Conservation (phyloP, 2,888 invertebrate species). For the Acrobasis suavella region DNA sequence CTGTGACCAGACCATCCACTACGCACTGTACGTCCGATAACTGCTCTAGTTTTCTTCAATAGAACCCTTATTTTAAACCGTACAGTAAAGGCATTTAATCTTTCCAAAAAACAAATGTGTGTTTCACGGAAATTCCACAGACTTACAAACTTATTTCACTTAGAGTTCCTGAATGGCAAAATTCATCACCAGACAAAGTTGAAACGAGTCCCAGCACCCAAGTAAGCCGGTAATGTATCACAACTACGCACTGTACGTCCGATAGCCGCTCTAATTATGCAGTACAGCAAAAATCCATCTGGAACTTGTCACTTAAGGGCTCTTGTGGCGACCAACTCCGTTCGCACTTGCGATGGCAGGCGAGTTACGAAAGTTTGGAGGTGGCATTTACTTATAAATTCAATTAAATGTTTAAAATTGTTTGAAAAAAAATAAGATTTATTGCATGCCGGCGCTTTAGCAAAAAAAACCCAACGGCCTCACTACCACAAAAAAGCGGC, state of each 20-base stretch:
- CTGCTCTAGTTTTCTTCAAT: conserved; percentile 60
- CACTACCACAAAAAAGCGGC: no score
- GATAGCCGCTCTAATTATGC: conserved; percentile 66
- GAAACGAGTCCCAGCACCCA: conserved; percentile 7
- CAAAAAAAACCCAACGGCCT: no score
- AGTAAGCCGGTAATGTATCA: conserved; percentile 5
- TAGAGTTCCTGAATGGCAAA: conserved; percentile 23
- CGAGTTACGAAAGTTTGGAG: conserved; percentile 16
- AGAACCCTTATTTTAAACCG: no score
- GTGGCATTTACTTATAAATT: neutral
- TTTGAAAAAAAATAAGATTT: no score
- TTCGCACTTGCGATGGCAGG: conserved; percentile 43
- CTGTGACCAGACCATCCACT: no score
- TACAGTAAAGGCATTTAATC: no score
- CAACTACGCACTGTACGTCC: conserved; percentile 48
- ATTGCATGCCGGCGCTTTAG: no score
- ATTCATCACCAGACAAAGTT: conserved; percentile 17
- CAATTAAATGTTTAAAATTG: no score
- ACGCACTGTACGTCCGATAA: conserved; percentile 62
- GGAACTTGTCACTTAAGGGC: conserved; percentile 77
- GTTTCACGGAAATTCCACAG: neutral
- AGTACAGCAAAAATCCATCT: conserved; percentile 82
- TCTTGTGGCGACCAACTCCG: conserved; percentile 58
- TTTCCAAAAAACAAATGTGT: neutral
- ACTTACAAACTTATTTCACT: neutral